phyloP scores from a whole-genome alignment of 2,797 vertebrate species.

The Chiroxiphia lanceolata region DNA sequence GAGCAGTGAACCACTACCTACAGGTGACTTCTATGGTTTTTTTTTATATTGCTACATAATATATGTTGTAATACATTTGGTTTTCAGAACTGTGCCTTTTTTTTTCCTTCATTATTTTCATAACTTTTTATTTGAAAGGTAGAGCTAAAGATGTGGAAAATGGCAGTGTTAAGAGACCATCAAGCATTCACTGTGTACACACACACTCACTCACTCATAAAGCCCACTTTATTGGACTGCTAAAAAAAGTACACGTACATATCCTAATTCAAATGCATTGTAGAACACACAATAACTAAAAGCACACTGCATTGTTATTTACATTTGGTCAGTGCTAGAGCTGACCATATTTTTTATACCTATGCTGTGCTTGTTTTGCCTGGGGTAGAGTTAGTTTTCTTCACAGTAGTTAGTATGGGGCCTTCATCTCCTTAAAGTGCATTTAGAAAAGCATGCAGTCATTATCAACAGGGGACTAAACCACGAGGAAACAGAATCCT shows the following conservation, averaged over 20 bases:
- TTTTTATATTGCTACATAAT: background rate
- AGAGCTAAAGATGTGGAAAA: background rate
- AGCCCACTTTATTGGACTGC: background rate
- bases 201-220: background rate
- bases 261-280: background rate
- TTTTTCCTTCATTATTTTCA: background rate
- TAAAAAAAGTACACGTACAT: background rate
- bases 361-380: background rate
- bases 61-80: background rate
- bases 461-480: background rate
- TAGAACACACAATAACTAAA: background rate
- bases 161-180: background rate
- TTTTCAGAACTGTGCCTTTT: background rate
- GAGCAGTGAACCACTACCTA: background rate
- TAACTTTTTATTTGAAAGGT: background rate
- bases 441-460: background rate
- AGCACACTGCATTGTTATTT: background rate
- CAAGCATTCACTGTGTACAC: background rate
- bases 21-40: background rate
- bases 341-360: background rate
- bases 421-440: background rate
- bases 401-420: background rate
- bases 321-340: background rate
- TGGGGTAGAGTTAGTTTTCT: background rate
- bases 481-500: background rate